Evolutionary conservation across 2,888 invertebrate genomes (phyloP), one percentile per base, ranked within the genome.

Genomic region (Thalpophila matura): DNA sequence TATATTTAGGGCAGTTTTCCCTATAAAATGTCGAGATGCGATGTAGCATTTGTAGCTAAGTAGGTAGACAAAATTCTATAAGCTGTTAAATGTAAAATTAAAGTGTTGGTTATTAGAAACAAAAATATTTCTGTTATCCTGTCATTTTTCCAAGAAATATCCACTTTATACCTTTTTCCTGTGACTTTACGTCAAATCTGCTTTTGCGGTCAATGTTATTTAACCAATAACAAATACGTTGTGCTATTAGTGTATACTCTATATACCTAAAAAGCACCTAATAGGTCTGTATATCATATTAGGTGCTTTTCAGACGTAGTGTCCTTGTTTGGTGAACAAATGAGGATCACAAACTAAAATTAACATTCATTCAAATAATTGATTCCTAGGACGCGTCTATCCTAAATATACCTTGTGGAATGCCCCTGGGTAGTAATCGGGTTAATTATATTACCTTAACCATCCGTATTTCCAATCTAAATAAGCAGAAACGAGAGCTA

Each of bases 391-490:
- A n/a, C n/a, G n/a, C n/a, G n/a, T n/a, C n/a, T n/a, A n/a, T n/a
- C n/a, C n/a, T n/a, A n/a, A n/a, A n/a, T n/a, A n/a, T n/a, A n/a
- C n/a, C n/a, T n/a, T n/a, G n/a, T n/a, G n/a, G n/a, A n/a, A n/a
- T n/a, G n/a, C n/a, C n/a, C n/a, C n/a, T n/a, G n/a, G 24, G 18
- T 18, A 37, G 27, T 16, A 54, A 60, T 50, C 54, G 38, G 18
- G 31, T 5, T 4, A 29, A 31, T 42, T 33, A 3, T 22, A 33
- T 40, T 53, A 22, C 18, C 18, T 29, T 29, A 43, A 7, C 18
- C 43, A 40, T 51, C 33, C 18, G 40, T n/a, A 65, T 72, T 47
- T 31, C n/a, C 27, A 47, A 47, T 68, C 27, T 57, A 68, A 72
- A 68, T 47, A 56, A 49, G 7, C 27, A 33, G 10, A 51, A 68